Evolutionary conservation across 2,888 invertebrate species (phyloP).

Genomic region (Leucophora obtusa): DNA sequence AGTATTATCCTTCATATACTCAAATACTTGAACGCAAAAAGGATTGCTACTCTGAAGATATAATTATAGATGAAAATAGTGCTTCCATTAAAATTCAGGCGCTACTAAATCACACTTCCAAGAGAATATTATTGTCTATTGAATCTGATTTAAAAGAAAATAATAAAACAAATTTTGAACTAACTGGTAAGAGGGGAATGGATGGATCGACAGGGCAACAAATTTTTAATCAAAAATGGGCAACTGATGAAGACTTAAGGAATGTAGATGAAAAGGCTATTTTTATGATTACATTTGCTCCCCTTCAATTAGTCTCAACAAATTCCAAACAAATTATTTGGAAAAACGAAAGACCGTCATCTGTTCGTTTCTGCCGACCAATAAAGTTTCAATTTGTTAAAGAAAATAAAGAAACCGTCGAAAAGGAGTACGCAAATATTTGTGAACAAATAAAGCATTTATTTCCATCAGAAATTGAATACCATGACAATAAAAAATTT

Average conservation of each 20-base stretch:
- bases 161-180: not conserved
- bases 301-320: not conserved
- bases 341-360: constrained; percentile 4
- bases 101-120: too few relatives aligned
- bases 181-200: constrained; percentile 2
- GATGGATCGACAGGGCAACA: constrained; percentile 1
- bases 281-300: constrained; percentile 9
- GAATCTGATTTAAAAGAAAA: not conserved
- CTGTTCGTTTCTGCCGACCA: not conserved
- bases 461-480: not conserved
- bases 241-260: not conserved
- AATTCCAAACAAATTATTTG: not conserved
- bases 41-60: too few relatives aligned
- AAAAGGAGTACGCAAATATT: not conserved
- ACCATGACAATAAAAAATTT: too few relatives aligned
- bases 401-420: not conserved
- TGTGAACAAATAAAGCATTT: too few relatives aligned
- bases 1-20: too few relatives aligned
- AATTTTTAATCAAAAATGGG: constrained; percentile 12
- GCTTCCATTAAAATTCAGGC: too few relatives aligned
- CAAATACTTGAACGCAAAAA: too few relatives aligned
- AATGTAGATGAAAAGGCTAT: constrained; percentile 1
- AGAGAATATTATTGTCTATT: too few relatives aligned
- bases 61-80: too few relatives aligned
- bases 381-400: constrained; percentile 5